Evolutionary conservation across 2,888 invertebrate genomes (phyloP), one percentile per base, ranked within the genome.

Genomic region (Tinea semifulvella): DNA sequence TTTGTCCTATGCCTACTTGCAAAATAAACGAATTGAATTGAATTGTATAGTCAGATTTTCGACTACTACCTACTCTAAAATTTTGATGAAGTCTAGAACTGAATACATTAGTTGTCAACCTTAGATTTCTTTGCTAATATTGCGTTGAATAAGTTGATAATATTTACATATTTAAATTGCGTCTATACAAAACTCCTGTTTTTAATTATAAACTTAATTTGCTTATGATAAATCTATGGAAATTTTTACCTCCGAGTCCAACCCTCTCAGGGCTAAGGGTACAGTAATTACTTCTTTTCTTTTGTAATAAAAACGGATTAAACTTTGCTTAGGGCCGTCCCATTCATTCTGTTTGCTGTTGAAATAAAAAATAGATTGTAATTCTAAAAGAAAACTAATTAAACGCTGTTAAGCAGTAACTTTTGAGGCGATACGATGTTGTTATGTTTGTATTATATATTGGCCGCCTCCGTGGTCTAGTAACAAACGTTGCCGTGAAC

Each of bases 181-280:
- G 67, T 69, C 76, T 71, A 79, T 73, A 76, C 77, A 79, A 71
- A 77, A 79, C 72, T 77, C 74, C 70, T 74, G 79, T 73, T 79
- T 79, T 79, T 80, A 80, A 80, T 80, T 80, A 80, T 77, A 79
- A 79, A 79, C 75, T 79, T 79, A 79, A 80, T 80, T 80, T 79
- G 68, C 70, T 80, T 79, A 79, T 79, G 79, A 79, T 80, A 80
- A 80, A 79, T 79, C 79, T 79, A 80, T 80, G 79, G 79, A 77
- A 79, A 79, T 80, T 77, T 76, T 71, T 72, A 77, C 76, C 77
- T 80, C 74, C 61, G 59, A 68, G 59, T 67, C 63, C 68, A 69
- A 69, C 76, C 77, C 76, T 77, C 76, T 72, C 67, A 70, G 63
- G 65, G 68, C 69, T 71, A 76, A 75, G 73, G 77, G 77, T 72